A percentile compares a stretch with the other conserved stretches of the same genome.
These are phyloP conservation scores for Epizoanthus ramosus DNA, from an alignment of 92 coral and sea anemone species.

Conservation along the genomic window DNA sequence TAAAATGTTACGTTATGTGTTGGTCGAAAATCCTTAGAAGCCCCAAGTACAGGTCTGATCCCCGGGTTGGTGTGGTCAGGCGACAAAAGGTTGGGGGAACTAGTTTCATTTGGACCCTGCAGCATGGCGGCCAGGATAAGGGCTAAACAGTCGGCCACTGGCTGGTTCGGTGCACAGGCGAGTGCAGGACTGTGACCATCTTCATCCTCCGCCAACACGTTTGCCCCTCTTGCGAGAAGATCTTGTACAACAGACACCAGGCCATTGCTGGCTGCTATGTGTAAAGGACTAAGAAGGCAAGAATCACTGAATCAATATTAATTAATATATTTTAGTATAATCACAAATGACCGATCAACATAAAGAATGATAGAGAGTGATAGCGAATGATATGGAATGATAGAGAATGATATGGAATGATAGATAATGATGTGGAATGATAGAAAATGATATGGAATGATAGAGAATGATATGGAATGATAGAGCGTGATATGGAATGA, in stretches of 20 bases:
- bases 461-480: too few species aligned
- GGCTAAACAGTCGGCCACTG: slow-evolving; percentile 92
- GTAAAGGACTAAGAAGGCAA: slow-evolving; percentile 72
- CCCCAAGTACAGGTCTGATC: slow-evolving; percentile 18
- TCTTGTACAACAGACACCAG: slow-evolving; percentile 94
- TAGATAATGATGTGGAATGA: too few species aligned
- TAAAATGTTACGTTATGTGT: slow-evolving; percentile 42
- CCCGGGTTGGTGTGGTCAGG: slow-evolving; percentile 35
- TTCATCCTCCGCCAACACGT: slow-evolving; percentile 90
- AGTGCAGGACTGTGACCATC: slow-evolving; percentile 97
- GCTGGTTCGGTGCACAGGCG: slow-evolving; percentile 95
- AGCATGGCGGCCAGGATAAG: slow-evolving; percentile 92
- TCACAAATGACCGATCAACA: too few species aligned
- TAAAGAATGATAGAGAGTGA: too few species aligned
- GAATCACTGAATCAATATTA: not conserved
- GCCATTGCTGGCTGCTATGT: slow-evolving; percentile 93
- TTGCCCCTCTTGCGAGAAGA: slow-evolving; percentile 85
- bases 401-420: too few species aligned
- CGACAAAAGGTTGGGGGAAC: slow-evolving; percentile 28
- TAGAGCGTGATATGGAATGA: too few species aligned
- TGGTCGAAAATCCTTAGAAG: slow-evolving; percentile 32
- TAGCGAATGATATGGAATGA: too few species aligned
- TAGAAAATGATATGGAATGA: too few species aligned
- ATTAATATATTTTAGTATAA: too few species aligned
- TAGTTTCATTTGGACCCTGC: slow-evolving; percentile 50